Base-by-base conservation (phyloP, 2,797 vertebrate genomes). In the Rhyacichthys aspro region DNA sequence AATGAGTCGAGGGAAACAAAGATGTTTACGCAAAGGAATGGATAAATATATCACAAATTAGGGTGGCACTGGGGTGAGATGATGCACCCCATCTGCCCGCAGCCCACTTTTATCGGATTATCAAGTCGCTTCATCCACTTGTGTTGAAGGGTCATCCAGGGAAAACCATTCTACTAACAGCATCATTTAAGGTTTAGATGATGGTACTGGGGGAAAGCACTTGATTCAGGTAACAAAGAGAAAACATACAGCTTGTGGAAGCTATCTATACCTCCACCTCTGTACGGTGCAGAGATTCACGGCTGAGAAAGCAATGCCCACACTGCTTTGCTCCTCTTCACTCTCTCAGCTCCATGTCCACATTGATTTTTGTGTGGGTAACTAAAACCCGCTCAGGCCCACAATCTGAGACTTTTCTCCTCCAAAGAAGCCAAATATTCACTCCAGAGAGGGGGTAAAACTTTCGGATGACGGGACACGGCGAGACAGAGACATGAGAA, bases 361-460 rank as follows among this genome's bases (percentile, higher is more conserved):
- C 65, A 88, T 87, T 67, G 87, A 90, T 86, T 88, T 85, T 46
- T 63, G 59, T 67, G 79, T 80, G 73, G 83, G 81, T 75, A 73
- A 64, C 63, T 68, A 55, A 75, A 58, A 62, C 55, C 61, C 11
- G 11, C 52, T 70, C 56, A 55, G 67, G 45, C 57, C 56, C 54
- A 56, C 52, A 46, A 38, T 70, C 3, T 19, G 1, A 58, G 63
- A 52, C 72, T 68, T 57, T 65, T 65, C 41, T 73, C 67, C 55
- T 41, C 67, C 56, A 53, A 54, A 67, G 47, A 37, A 32, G 47
- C 53, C 23, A 46, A 43, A 28, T 18, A 11, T 47, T 55, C 67
- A 52, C 42, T 39, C 17, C 36, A 14, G 11, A 0, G 15, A 17
- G 4, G 46, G 63, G 49, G 18, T 8, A 43, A 44, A 74, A 32